Percentiles rank a stretch among this genome's conserved stretches.
Evolutionary conservation across 2,113 vertebrate genomes (phyloP).

Genomic region (Cettia cetti): DNA sequence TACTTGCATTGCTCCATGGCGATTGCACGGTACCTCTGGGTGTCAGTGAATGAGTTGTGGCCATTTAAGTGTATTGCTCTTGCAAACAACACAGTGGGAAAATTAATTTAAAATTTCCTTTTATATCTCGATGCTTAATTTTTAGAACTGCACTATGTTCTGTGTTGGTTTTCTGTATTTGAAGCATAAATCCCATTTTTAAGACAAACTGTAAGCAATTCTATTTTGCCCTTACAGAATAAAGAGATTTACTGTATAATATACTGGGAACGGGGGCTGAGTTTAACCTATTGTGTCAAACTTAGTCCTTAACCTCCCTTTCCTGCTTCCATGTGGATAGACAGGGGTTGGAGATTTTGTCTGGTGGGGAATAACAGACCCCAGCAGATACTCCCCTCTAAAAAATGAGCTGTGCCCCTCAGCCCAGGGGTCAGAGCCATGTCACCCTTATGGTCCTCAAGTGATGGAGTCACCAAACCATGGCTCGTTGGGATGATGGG

Average conservation of each 20-base stretch:
- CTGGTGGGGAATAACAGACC: background rate
- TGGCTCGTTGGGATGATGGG: background rate
- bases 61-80: background rate
- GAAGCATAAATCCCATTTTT: background rate
- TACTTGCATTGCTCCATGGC: background rate
- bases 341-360: background rate
- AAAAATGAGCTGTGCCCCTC: background rate
- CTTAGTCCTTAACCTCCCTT: background rate
- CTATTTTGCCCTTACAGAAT: background rate
- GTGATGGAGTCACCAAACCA: background rate
- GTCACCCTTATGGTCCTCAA: rapidly evolving
- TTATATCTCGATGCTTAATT: background rate
- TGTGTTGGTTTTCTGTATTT: background rate
- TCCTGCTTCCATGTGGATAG: background rate
- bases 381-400: background rate
- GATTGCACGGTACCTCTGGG: background rate
- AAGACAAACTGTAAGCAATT: background rate
- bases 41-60: background rate
- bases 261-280: background rate
- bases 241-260: background rate
- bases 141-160: background rate
- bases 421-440: background rate
- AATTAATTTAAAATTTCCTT: conserved; percentile 1
- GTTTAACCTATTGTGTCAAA: background rate
- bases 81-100: conserved; percentile 12